Conservation (phyloP, 1,140 invertebrate species). For the Halesus radiatus region DNA sequence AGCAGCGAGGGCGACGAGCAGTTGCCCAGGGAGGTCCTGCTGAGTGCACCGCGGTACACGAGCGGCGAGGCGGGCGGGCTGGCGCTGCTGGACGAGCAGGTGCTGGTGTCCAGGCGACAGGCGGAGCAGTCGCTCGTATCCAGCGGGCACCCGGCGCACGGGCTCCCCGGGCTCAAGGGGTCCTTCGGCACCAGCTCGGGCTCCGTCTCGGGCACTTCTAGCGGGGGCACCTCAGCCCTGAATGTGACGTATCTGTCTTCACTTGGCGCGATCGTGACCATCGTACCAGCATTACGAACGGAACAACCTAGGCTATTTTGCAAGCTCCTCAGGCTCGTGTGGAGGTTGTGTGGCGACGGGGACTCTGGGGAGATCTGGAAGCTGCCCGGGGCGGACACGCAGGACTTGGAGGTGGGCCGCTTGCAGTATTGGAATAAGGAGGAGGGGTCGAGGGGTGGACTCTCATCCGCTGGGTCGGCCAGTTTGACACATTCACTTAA, state of each 20-base stretch:
- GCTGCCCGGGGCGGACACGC: constrained; percentile 20
- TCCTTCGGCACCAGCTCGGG: constrained; percentile 28
- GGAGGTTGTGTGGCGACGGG: neutral
- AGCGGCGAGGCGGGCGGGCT: constrained; percentile 58
- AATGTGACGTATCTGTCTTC: constrained; percentile 36
- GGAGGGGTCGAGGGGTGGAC: constrained; percentile 42
- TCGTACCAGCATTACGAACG: neutral
- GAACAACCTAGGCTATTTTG: neutral
- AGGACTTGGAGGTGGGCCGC: neutral
- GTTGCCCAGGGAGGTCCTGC: constrained; percentile 61
- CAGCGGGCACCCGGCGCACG: neutral
- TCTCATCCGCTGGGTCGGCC: constrained; percentile 48
- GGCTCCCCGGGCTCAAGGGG: neutral
- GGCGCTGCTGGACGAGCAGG: constrained; percentile 59
- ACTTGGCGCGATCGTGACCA: constrained; percentile 6
- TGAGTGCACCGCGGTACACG: constrained; percentile 60
- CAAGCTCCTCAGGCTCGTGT: neutral
- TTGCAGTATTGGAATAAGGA: constrained; percentile 55
- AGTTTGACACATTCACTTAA: constrained; percentile 46
- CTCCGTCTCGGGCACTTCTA: constrained; percentile 17
- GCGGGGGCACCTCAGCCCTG: neutral
- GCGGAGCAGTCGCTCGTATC: constrained; percentile 47
- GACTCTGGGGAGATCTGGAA: constrained; percentile 15
- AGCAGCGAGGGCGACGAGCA: constrained; percentile 70
- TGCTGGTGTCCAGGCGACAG: constrained; percentile 44